Base-by-base conservation (phyloP, 2,797 vertebrate genomes). In the Ceyx erithaca region DNA sequence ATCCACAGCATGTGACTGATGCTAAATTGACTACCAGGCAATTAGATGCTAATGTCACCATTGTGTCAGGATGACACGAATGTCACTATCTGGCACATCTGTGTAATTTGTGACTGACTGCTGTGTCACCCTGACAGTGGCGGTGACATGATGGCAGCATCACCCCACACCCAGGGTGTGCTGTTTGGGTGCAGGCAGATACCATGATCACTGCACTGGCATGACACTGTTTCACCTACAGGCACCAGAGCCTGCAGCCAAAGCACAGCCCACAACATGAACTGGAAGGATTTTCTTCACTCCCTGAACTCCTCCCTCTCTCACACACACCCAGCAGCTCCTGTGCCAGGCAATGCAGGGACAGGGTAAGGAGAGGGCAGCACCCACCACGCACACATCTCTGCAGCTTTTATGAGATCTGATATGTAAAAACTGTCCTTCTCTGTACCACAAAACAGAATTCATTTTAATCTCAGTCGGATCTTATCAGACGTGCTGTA, bases 1-100 rank as follows among this genome's bases (percentile, higher is more conserved):
- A 93, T 85, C 55, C 63, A 80, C 76, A 75, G 76, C 72, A 89
- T 87, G 84, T 94, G 94, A 94, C 89, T 96, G 92, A 87, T 90
- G 77, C 59, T 87, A 80, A 89, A 91, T 19, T 90, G 85, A 89
- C 76, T 92, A 37, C 54, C n/a, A 78, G 92, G 57, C 91, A 96
- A 96, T 95, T 89, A 88, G 95, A 94, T 80, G 89, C 62, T 95
- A 95, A 96, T 96, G 94, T 95, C 96, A 96, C 79, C 77, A 6
- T 78, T 79, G 92, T 95, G 86, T 91, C 93, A 87, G 86, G 90
- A 75, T 45, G 89, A 95, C 96, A 96, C 7, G 76, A 87, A 84
- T 94, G 92, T 95, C 95, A 90, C 87, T 63, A 45, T 46, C 80
- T 75, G 12, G 48, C 90, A 72, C 80, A 61, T 57, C 85, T 31